Percentiles rank a stretch among this genome's conserved stretches.
Evolutionary conservation across 2,113 vertebrate species (phyloP).

Genomic region (Sander vitreus): DNA sequence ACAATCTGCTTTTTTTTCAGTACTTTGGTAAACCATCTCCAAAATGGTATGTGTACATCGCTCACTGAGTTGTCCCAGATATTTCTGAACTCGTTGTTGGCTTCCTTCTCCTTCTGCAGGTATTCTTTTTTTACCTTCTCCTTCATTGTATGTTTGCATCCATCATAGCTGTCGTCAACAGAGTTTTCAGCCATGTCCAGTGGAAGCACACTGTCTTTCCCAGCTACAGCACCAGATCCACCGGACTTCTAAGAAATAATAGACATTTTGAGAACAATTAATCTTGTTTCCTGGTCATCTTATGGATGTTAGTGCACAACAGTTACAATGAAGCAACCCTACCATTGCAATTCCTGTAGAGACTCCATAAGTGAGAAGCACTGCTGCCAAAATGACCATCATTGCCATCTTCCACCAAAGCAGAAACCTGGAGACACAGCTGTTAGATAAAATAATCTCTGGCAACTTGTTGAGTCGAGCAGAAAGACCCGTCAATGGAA

Average conservation of each 20-base stretch:
- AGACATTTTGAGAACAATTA: neutral
- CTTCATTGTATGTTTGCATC: fast-evolving
- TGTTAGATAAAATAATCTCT: neutral
- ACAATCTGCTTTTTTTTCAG: neutral
- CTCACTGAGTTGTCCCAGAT: neutral
- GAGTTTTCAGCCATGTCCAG: slow-evolving; percentile 6
- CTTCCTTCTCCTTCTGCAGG: neutral
- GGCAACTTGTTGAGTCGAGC: neutral
- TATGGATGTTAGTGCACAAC: neutral
- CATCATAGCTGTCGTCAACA: neutral
- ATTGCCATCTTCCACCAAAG: neutral
- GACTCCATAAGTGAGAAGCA: neutral
- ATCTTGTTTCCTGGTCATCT: too few species aligned
- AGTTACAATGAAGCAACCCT: neutral
- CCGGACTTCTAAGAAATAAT: neutral
- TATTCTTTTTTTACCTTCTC: too few species aligned
- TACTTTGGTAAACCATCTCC: too few species aligned
- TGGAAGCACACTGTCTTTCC: neutral
- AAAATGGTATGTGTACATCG: too few species aligned
- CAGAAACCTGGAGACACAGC: neutral
- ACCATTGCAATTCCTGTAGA: neutral
- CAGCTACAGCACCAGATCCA: neutral
- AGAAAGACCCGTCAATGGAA: neutral
- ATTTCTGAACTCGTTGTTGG: neutral
- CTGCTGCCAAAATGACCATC: neutral